phyloP scores from a whole-genome alignment of 2,888 invertebrate species.

The Drymonia ruficornis region DNA sequence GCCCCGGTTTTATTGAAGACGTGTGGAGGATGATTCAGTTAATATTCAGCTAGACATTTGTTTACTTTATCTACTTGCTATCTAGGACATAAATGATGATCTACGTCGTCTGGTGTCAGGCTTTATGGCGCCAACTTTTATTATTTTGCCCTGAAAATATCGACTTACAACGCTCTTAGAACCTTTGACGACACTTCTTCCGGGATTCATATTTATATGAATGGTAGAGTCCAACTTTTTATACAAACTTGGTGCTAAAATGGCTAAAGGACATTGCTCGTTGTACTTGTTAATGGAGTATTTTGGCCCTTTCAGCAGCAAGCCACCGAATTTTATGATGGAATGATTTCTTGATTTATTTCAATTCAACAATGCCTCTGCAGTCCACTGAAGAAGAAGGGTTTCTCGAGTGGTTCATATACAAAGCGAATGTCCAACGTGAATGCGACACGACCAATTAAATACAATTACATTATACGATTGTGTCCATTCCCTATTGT shows the following conservation, averaged over 20 bases:
- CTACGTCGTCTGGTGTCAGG: slow-evolving; percentile 53
- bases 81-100: slow-evolving; percentile 53
- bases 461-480: slow-evolving; percentile 55
- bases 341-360: not conserved
- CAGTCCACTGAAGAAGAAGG: slow-evolving; percentile 19
- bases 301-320: too few relatives aligned
- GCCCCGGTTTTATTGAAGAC: too few relatives aligned
- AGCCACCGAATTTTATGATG: too few relatives aligned
- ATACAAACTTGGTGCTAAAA: too few relatives aligned
- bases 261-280: too few relatives aligned
- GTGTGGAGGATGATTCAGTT: too few relatives aligned
- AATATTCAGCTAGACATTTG: slow-evolving; percentile 3
- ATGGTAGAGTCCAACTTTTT: too few relatives aligned
- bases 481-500: slow-evolving; percentile 54
- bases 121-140: slow-evolving; percentile 49
- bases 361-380: not conserved
- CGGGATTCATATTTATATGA: not conserved
- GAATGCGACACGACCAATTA: slow-evolving; percentile 63
- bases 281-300: too few relatives aligned
- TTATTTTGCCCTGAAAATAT: slow-evolving; percentile 40
- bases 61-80: slow-evolving; percentile 46
- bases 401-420: slow-evolving; percentile 14
- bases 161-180: slow-evolving; percentile 16
- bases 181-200: not conserved
- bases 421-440: slow-evolving; percentile 38